Percentiles rank a stretch among this genome's conserved stretches.
These are phyloP conservation scores for Heterochromis multidens DNA, from an alignment of 2,113 vertebrate genomes.

Conservation along the genomic window DNA sequence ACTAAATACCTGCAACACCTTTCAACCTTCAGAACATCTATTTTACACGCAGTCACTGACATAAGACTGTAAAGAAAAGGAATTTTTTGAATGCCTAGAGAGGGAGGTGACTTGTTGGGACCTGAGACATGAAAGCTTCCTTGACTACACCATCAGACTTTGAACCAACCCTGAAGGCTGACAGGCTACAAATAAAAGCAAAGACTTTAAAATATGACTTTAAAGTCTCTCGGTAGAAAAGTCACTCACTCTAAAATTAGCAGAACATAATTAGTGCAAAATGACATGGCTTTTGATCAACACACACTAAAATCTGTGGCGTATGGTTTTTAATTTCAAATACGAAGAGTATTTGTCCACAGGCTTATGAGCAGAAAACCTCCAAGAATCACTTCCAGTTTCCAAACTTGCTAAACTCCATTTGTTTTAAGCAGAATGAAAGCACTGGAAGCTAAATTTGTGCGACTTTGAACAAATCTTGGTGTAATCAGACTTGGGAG, in stretches of 20 bases:
- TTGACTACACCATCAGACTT: not conserved
- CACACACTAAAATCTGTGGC: not conserved
- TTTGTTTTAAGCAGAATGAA: not conserved
- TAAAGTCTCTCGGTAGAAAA: not conserved
- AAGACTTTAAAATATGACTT: not conserved
- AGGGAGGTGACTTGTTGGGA: slow-evolving; percentile 50
- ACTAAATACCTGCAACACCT: slow-evolving; percentile 13
- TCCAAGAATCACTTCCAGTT: not conserved
- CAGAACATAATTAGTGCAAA: not conserved
- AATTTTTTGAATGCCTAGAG: slow-evolving; percentile 56
- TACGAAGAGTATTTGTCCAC: not conserved
- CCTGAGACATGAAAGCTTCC: slow-evolving; percentile 40
- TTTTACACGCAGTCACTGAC: not conserved
- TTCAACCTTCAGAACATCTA: not conserved
- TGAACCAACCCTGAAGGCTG: not conserved
- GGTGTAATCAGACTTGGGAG: not conserved
- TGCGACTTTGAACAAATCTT: not conserved
- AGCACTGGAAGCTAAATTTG: not conserved
- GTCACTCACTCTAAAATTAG: not conserved
- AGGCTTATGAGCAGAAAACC: not conserved
- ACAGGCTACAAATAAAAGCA: not conserved
- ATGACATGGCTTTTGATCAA: not conserved
- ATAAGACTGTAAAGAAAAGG: not conserved
- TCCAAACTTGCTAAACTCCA: not conserved
- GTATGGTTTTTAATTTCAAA: not conserved